A percentile compares a stretch with the other conserved stretches of the same genome.
phyloP scores from a whole-genome alignment of 2,113 vertebrate genomes.

The Bujurquina vittata region DNA sequence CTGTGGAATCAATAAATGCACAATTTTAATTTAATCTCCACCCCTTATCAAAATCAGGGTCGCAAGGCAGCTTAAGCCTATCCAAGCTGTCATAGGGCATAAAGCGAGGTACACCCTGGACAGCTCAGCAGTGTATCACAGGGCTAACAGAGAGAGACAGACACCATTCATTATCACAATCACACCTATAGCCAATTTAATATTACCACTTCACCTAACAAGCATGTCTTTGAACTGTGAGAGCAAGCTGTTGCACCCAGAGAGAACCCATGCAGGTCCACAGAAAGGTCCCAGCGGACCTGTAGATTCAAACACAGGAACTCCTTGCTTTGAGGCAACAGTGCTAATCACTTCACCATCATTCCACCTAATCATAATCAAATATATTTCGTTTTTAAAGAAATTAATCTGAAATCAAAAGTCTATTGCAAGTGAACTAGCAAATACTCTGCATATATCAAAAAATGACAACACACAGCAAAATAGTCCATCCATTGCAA shows the following conservation, averaged over 20 bases:
- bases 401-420: not conserved
- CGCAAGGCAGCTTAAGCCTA: not conserved
- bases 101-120: not conserved
- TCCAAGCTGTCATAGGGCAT: not conserved
- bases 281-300: not conserved
- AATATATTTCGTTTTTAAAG: not conserved
- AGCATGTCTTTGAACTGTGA: not conserved
- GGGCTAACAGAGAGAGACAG: not conserved
- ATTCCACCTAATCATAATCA: not conserved
- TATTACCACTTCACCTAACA: not conserved
- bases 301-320: not conserved
- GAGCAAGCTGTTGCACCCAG: not conserved
- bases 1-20: constrained; percentile 70
- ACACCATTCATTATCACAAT: not conserved
- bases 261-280: not conserved
- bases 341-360: not conserved
- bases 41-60: not conserved
- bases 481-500: not conserved
- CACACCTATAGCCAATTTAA: not conserved
- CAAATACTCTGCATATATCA: not conserved
- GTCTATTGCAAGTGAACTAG: not conserved
- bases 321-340: not conserved
- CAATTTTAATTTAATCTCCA: not conserved
- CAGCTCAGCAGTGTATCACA: not conserved
- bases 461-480: not conserved